Percentiles rank a stretch among this genome's conserved stretches.
phyloP scores from a whole-genome alignment of 1,140 invertebrate species.

The Drosophila littoralis region DNA sequence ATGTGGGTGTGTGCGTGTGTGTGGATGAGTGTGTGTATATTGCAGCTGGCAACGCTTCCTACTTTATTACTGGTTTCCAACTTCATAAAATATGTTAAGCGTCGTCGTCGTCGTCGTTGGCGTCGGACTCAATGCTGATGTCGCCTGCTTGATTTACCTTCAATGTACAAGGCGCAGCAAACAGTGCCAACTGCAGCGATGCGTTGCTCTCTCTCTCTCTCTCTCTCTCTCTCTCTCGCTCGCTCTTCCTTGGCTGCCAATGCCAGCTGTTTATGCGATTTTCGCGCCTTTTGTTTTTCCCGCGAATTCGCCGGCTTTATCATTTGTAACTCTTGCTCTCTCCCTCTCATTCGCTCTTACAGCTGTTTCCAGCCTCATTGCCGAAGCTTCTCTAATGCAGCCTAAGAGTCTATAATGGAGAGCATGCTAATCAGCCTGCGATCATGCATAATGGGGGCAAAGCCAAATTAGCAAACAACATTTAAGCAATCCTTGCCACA shows the following conservation, averaged over 20 bases:
- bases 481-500: no score
- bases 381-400: background rate
- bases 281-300: conserved; percentile 50
- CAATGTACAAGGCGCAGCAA: conserved; percentile 32
- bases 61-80: conserved; percentile 77
- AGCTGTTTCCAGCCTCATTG: conserved; percentile 51
- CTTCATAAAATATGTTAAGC: conserved; percentile 77
- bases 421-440: background rate
- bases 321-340: conserved; percentile 2
- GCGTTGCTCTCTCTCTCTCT: conserved; percentile 1
- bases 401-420: background rate
- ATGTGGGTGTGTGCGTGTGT: conserved; percentile 16
- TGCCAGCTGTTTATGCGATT: conserved; percentile 56
- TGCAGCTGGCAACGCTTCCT: conserved; percentile 74
- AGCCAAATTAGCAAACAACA: no score
- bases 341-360: conserved; percentile 18
- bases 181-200: conserved; percentile 7
- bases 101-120: conserved; percentile 21
- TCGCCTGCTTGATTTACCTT: conserved; percentile 69
- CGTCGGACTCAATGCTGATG: conserved; percentile 29
- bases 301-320: conserved; percentile 47
- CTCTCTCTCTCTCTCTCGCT: background rate
- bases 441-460: no score
- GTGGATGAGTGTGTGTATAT: conserved; percentile 23
- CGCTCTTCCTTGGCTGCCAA: background rate